A percentile compares a stretch with the other conserved stretches of the same genome.
These are phyloP conservation scores for Tympanuchus pallidicinctus DNA, from an alignment of 2,113 vertebrate genomes.

Conservation along the genomic window DNA sequence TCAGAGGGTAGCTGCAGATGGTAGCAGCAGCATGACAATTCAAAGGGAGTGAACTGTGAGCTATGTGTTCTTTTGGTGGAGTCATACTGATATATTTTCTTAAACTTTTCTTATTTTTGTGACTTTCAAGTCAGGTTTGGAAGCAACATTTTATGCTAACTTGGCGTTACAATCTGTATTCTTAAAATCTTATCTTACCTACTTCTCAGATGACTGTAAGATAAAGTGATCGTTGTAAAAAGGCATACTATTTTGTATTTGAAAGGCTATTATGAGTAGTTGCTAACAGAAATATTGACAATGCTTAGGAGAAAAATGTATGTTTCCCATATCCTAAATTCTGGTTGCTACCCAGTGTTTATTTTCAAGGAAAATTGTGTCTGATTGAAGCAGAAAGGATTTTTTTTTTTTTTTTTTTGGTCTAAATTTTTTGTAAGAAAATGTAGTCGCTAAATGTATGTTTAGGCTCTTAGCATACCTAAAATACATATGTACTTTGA, in stretches of 20 bases:
- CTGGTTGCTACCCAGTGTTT: not conserved
- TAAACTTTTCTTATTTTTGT: not conserved
- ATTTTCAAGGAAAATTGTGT: not conserved
- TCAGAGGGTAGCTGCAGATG: not conserved
- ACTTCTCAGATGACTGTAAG: not conserved
- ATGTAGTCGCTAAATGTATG: not conserved
- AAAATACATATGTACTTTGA: not conserved
- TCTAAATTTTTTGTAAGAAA: not conserved
- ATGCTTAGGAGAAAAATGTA: not conserved
- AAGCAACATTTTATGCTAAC: not conserved
- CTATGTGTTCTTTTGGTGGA: rapidly evolving
- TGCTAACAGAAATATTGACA: not conserved
- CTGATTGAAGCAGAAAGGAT: not conserved
- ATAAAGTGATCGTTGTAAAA: not conserved
- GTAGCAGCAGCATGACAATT: not conserved
- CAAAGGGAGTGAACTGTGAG: not conserved
- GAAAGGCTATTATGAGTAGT: not conserved
- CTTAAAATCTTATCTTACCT: not conserved
- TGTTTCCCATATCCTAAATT: not conserved
- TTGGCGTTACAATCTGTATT: not conserved
- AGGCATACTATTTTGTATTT: not conserved
- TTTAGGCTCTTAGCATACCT: not conserved
- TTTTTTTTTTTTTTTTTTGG: not conserved
- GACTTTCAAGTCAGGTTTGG: not conserved
- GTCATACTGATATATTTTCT: not conserved